These are phyloP conservation scores for Marronus borbonicus DNA, from an alignment of 2,888 invertebrate species.

Conservation along the genomic window DNA sequence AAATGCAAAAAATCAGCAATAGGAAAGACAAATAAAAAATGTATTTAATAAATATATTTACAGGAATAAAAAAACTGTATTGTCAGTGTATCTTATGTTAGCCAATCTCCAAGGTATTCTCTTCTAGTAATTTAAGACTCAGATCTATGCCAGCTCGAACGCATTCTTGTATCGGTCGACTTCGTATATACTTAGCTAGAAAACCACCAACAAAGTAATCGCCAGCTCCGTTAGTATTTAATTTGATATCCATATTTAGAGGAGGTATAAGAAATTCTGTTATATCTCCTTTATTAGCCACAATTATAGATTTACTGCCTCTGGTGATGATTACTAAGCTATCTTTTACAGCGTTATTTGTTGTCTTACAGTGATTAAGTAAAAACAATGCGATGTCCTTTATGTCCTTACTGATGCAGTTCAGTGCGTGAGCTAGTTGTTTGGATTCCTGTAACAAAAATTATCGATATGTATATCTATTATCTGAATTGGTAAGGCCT, in stretches of 20 bases:
- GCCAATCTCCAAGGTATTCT: constrained; percentile 56
- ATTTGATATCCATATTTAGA: constrained; percentile 52
- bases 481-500: too few species aligned
- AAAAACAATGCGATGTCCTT: constrained; percentile 25
- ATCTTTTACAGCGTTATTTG: background rate
- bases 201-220: constrained; percentile 62
- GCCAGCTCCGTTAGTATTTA: constrained; percentile 62
- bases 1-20: too few species aligned
- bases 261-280: constrained; percentile 53
- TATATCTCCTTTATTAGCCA: constrained; percentile 25
- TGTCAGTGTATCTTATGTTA: background rate
- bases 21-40: background rate
- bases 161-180: constrained; percentile 54
- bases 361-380: constrained; percentile 1
- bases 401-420: background rate
- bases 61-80: background rate
- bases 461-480: too few species aligned
- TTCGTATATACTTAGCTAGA: constrained; percentile 55
- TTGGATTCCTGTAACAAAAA: constrained; percentile 57
- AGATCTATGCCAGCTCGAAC: constrained; percentile 55
- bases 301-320: constrained; percentile 56
- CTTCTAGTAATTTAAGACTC: constrained; percentile 55
- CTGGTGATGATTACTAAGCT: constrained; percentile 56
- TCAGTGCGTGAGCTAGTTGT: constrained; percentile 53
- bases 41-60: background rate